Evolutionary conservation across 2,113 vertebrate species (phyloP).

Genomic region (Lagopus muta): DNA sequence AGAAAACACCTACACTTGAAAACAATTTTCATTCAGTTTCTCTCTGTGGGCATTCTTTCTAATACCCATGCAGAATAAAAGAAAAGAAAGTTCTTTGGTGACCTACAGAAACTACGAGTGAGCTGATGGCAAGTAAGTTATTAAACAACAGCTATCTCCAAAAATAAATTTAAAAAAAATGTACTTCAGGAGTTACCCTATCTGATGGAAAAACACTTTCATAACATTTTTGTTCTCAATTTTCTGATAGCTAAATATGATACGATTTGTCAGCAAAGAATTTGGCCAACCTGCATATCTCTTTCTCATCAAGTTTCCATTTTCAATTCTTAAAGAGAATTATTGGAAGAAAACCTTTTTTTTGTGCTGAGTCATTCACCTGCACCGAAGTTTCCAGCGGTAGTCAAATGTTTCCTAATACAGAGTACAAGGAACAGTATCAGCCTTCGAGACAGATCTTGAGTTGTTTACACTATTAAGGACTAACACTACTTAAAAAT

Average conservation of each 20-base stretch:
- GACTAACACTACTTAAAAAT: neutral
- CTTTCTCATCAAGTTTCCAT: neutral
- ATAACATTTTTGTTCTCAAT: neutral
- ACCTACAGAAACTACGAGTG: conserved; percentile 25
- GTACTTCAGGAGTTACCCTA: neutral
- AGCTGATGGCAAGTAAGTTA: conserved; percentile 10
- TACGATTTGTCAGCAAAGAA: neutral
- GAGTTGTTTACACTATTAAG: neutral
- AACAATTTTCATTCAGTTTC: neutral
- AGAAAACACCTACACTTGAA: neutral
- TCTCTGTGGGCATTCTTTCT: conserved; percentile 30
- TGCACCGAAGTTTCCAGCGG: neutral
- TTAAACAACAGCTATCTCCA: neutral
- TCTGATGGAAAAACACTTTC: neutral
- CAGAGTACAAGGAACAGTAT: neutral
- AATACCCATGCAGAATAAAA: conserved; percentile 22
- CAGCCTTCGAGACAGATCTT: neutral
- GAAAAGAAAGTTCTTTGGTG: neutral
- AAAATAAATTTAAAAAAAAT: neutral
- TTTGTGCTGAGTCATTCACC: conserved; percentile 23
- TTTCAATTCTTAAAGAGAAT: conserved; percentile 46
- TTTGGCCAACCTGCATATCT: neutral
- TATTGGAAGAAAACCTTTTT: conserved; percentile 6
- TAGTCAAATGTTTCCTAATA: neutral
- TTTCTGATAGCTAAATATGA: neutral